Conservation (phyloP, 1,140 invertebrate species). For the Thalassaphorura encarpata region DNA sequence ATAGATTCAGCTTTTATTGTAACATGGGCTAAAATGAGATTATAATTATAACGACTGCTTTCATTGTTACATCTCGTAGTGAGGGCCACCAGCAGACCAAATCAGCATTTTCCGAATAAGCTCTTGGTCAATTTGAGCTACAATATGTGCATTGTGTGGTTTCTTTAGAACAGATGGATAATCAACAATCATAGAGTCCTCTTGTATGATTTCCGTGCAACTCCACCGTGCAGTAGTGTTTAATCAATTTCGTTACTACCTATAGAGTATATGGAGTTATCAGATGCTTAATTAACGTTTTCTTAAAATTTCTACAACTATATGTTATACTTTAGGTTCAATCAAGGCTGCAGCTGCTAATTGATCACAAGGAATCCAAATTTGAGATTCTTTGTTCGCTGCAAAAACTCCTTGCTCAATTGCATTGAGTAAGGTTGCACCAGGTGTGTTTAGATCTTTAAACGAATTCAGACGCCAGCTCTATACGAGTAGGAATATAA, state of each 20-base stretch:
- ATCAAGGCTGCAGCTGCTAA: constrained; percentile 45
- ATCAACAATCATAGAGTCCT: constrained; percentile 50
- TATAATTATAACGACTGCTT: no score
- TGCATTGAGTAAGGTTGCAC: constrained; percentile 44
- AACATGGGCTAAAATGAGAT: no score
- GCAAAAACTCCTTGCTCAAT: constrained; percentile 41
- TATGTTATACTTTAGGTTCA: constrained; percentile 11
- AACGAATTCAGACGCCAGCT: constrained; percentile 46
- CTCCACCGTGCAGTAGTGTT: constrained; percentile 46
- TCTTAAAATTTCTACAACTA: background rate
- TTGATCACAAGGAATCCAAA: constrained; percentile 48
- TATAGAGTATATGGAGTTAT: background rate
- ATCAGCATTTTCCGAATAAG: constrained; percentile 41
- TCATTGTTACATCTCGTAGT: background rate
- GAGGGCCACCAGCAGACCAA: constrained; percentile 17
- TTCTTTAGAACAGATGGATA: constrained; percentile 36
- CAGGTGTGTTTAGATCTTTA: constrained; percentile 38
- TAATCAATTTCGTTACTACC: constrained; percentile 35
- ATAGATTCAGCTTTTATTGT: no score
- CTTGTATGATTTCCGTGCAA: constrained; percentile 45
- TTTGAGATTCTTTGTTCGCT: constrained; percentile 28
- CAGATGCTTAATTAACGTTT: background rate
- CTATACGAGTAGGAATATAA: no score
- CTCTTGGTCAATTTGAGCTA: constrained; percentile 43
- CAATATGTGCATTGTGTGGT: constrained; percentile 43